Conservation (phyloP, 2,888 invertebrate genomes). For the Drosophila atripex region DNA sequence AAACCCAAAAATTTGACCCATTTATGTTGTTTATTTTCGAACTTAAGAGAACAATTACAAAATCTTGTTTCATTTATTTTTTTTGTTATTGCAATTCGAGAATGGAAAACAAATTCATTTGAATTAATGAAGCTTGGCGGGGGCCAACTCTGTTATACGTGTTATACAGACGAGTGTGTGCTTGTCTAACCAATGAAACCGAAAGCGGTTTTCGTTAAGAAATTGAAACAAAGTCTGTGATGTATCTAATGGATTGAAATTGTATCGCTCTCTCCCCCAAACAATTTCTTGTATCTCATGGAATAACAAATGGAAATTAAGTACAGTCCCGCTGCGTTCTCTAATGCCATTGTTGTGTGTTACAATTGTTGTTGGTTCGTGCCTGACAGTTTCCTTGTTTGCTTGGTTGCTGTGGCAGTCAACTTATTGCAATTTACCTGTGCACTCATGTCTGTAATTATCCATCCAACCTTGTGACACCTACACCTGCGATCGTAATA, state of each 20-base stretch:
- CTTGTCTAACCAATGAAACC: conserved; percentile 64
- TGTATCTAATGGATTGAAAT: conserved; percentile 44
- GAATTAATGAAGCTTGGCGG: conserved; percentile 38
- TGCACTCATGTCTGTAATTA: conserved; percentile 68
- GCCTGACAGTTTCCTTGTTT: conserved; percentile 64
- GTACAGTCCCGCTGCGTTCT: conserved; percentile 59
- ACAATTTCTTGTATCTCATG: conserved; percentile 35
- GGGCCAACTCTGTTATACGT: conserved; percentile 44
- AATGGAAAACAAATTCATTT: conserved; percentile 41
- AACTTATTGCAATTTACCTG: conserved; percentile 63
- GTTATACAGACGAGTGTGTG: neutral
- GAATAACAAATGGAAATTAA: conserved; percentile 43
- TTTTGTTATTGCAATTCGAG: no score
- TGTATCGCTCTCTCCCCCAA: neutral
- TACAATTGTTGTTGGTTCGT: conserved; percentile 32
- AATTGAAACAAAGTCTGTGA: conserved; percentile 23
- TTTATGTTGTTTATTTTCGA: conserved; percentile 25
- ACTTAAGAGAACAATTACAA: conserved; percentile 29
- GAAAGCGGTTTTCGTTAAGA: conserved; percentile 50
- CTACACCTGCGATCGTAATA: conserved; percentile 7
- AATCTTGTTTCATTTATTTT: conserved; percentile 13
- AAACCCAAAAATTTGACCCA: conserved; percentile 18
- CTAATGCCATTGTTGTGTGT: neutral
- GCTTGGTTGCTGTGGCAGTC: conserved; percentile 44
- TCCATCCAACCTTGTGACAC: conserved; percentile 67